Base-by-base conservation (phyloP, 2,888 invertebrate species). In the Carcina quercana region DNA sequence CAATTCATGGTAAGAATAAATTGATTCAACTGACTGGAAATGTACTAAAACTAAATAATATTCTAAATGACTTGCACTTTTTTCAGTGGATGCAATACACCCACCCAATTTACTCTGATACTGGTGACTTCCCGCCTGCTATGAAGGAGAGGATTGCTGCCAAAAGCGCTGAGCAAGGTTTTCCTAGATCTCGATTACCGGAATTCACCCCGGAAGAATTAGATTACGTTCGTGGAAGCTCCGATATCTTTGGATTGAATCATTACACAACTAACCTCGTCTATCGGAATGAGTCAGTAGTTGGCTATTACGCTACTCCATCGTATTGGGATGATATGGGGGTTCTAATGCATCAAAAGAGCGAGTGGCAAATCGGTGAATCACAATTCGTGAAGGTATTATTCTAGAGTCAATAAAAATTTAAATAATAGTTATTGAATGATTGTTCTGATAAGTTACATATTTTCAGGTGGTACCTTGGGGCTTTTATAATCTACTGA, bases 171-270 rank as follows among this genome's bases (percentile, higher is more conserved):
- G 66, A 64, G 21, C 87, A 90, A 63, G 88, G 87, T 5, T 87
- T 82, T 29, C 47, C 58, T 0, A 59, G 73, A 29, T 88, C 89
- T 0, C 79, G 89, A 34, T 56, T 91, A 14, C 89, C 89, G 1
- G 65, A 68, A 44, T 86, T 90, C 34, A 86, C 86, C 2, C 35
- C 58, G 0, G 82, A 87, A 29, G 90, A 91, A 79, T 78, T 90
- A 2, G 63, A 78, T 24, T 75, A 76, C 30, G 80, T 91, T 10
- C 76, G 69, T 7, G 88, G 82, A 19, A 51, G 59, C 1, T 83
- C 87, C 1, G 93, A 93, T 53, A 91, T 89, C 64, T 86, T 92
- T 38, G 91, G 90, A 6, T 59, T 92, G 4, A 92, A 92, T 48
- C 86, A 89, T 40, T 93, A 93, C 59, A 85, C 87, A 0, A 69